phyloP scores from a whole-genome alignment of 2,888 invertebrate species.

The Anodontia alba region DNA sequence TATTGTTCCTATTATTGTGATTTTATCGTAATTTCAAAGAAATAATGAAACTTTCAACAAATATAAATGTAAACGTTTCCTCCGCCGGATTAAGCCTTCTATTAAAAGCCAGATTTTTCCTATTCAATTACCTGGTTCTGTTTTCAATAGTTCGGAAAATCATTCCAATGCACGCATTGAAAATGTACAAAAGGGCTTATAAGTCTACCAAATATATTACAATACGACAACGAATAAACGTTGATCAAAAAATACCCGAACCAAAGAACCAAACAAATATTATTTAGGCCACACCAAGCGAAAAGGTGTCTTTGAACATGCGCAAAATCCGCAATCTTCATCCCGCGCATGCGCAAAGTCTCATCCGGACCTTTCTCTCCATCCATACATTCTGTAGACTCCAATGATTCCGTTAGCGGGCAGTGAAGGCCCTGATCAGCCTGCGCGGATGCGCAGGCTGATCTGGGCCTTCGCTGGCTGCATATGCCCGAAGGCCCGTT shows the following conservation, averaged over 20 bases:
- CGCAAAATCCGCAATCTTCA: too few species aligned
- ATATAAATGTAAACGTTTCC: conserved; percentile 14
- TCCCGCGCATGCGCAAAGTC: too few species aligned
- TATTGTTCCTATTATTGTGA: conserved; percentile 5
- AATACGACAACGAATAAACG: background rate
- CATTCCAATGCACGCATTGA: conserved; percentile 10
- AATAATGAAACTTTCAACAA: conserved; percentile 16
- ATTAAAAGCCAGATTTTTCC: conserved; percentile 9
- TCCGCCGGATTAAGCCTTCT: conserved; percentile 7
- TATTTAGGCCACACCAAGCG: too few species aligned
- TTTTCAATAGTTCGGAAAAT: conserved; percentile 12
- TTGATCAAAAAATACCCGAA: background rate
- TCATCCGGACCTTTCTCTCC: too few species aligned
- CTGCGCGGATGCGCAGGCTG: too few species aligned
- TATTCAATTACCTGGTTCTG: background rate
- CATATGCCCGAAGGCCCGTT: too few species aligned
- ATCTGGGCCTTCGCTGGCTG: too few species aligned
- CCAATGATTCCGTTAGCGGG: too few species aligned
- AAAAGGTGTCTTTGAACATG: too few species aligned
- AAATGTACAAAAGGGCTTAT: conserved; percentile 10
- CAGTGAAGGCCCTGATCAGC: too few species aligned
- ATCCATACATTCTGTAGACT: too few species aligned
- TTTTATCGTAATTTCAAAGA: conserved; percentile 16
- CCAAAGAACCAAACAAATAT: conserved; percentile 7
- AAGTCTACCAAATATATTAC: background rate